A percentile compares a stretch with the other conserved stretches of the same genome.
These are phyloP conservation scores for Xenus cinereus DNA, from an alignment of 2,113 vertebrate species.

Conservation along the genomic window DNA sequence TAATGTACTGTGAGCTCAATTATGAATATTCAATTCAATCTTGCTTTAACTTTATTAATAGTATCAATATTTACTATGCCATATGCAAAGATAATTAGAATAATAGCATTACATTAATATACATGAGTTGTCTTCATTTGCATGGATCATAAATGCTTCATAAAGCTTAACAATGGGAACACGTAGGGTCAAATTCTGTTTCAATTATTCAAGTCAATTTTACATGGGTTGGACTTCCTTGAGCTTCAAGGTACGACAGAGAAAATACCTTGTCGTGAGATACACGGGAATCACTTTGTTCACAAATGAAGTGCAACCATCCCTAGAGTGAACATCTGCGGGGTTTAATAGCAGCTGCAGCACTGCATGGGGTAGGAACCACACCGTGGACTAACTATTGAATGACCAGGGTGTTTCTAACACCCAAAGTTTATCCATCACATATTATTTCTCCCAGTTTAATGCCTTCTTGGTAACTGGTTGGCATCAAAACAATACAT, in stretches of 20 bases:
- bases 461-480: not conserved
- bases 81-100: conserved; percentile 13
- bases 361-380: not conserved
- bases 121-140: not conserved
- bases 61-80: conserved; percentile 34
- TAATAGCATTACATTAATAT: not conserved
- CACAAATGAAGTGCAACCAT: not conserved
- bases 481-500: not conserved
- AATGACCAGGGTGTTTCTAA: not conserved
- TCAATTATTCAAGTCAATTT: not conserved
- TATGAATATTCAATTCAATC: conserved; percentile 21
- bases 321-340: not conserved
- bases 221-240: not conserved
- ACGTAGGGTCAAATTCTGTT: not conserved
- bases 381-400: not conserved
- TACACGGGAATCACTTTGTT: not conserved
- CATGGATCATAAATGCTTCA: not conserved
- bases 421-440: not conserved
- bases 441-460: fast-evolving
- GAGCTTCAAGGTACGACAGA: not conserved
- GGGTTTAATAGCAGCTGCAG: not conserved
- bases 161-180: not conserved
- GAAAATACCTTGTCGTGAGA: not conserved
- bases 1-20: not conserved
- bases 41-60: conserved; percentile 21